phyloP scores from a whole-genome alignment of 2,888 invertebrate species.

The Cyrtodaria siliqua region DNA sequence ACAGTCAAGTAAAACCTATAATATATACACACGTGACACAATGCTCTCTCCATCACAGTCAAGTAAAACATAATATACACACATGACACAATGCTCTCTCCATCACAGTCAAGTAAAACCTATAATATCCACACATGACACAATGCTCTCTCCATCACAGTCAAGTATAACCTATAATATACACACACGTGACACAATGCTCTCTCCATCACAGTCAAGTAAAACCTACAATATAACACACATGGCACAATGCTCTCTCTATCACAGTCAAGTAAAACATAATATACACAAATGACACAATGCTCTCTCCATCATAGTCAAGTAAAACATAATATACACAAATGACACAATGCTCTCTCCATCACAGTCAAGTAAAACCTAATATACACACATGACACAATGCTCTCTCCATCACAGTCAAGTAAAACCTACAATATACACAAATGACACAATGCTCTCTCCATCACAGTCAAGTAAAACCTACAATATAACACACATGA shows the following conservation, averaged over 20 bases:
- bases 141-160: too few relatives aligned
- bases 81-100: slow-evolving; percentile 26
- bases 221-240: slow-evolving; percentile 18
- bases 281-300: too few relatives aligned
- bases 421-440: slow-evolving; percentile 26
- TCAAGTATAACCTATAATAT: slow-evolving; percentile 4
- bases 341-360: slow-evolving; percentile 42
- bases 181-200: slow-evolving; percentile 32
- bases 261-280: too few relatives aligned
- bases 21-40: slow-evolving; percentile 17
- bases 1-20: slow-evolving; percentile 4
- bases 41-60: slow-evolving; percentile 54
- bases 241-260: too few relatives aligned
- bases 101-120: slow-evolving; percentile 51
- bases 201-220: slow-evolving; percentile 51
- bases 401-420: not conserved
- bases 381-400: too few relatives aligned
- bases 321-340: slow-evolving; percentile 66
- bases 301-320: too few relatives aligned
- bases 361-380: slow-evolving; percentile 52
- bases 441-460: too few relatives aligned
- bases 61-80: slow-evolving; percentile 21
- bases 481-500: too few relatives aligned
- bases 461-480: too few relatives aligned
- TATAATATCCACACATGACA: slow-evolving; percentile 2